A percentile compares a stretch with the other conserved stretches of the same genome.
phyloP scores from a whole-genome alignment of 2,113 vertebrate genomes.

The Trinectes maculatus region DNA sequence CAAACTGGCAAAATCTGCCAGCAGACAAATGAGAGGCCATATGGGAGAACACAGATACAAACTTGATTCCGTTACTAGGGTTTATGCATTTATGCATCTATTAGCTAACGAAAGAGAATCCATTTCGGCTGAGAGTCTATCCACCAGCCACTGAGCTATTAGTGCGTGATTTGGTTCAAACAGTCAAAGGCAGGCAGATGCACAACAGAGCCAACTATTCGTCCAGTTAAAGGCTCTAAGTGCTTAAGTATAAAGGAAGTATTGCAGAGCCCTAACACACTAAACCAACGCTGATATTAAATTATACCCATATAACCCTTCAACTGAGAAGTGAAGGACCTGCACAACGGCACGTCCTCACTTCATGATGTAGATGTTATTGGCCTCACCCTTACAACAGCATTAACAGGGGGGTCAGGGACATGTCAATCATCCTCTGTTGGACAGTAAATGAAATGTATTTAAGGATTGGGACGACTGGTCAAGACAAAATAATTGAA shows the following conservation, averaged over 20 bases:
- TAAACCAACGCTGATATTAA: too few species aligned
- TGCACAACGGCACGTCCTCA: too few species aligned
- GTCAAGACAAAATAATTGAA: too few species aligned
- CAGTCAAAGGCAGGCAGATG: conserved; percentile 5
- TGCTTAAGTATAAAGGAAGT: not conserved
- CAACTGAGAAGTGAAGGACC: too few species aligned
- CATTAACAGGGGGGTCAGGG: too few species aligned
- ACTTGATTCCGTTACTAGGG: conserved; percentile 3
- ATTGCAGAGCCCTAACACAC: conserved; percentile 1
- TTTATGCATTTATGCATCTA: conserved; percentile 32
- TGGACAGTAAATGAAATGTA: too few species aligned
- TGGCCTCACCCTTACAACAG: too few species aligned
- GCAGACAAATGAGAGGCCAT: conserved; percentile 8
- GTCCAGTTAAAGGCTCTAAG: conserved; percentile 33
- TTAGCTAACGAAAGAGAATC: conserved; percentile 28
- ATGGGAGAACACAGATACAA: conserved; percentile 7
- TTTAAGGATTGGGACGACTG: too few species aligned
- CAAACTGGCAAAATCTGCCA: not conserved
- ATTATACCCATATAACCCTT: too few species aligned
- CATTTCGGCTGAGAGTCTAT: conserved; percentile 27
- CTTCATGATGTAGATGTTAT: too few species aligned
- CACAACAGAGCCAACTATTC: conserved; percentile 24
- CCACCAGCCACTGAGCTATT: conserved; percentile 14
- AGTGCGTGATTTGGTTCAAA: conserved; percentile 17
- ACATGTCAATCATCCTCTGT: too few species aligned